Evolutionary conservation across 1,140 invertebrate genomes (phyloP), one percentile per base, ranked within the genome.

Genomic region (Aphelinus certus): DNA sequence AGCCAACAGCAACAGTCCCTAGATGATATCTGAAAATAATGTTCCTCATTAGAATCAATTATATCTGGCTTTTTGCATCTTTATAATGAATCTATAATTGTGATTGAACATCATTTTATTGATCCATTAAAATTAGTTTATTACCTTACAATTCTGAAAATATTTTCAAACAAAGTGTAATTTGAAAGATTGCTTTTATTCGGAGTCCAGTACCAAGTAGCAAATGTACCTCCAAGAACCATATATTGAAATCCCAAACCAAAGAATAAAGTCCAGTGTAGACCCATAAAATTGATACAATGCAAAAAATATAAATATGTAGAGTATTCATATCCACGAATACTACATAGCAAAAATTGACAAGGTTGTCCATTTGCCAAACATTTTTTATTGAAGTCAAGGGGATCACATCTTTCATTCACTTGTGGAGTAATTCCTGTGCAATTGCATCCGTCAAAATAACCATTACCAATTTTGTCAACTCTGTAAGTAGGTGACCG

Each of bases 201-300:
- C 78, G 93, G 94, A 0, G 96, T 96, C 96, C 97, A 99, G 84
- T 98, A 99, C 93, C 97, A 98, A 0, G 94, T 93, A 43, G 96
- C 91, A 84, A 95, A 95, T 7, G 92, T 92, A 26, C 93, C 93
- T 2, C 96, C 95, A 53, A 98, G 84, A 47, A 95, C 94, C 93
- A 98, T 96, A 83, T 98, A 94, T n/a, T 93, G 92, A 26, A 98
- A 89, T 42, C 94, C 97, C 6, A 94, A 92, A n/a, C 97, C 90
- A 83, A 98, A 99, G 86, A 95, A 97, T 81, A 94, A 89, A 2
- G 92, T 81, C 97, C 97, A 99, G 79, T 98, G 93, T 76, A 96
- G 92, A 10, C 92, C 96, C 81, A 98, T 93, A 0, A 96, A 82
- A 84, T 98, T 97, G 80, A 95, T 82, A 85, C 85, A 87, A 57